phyloP scores from a whole-genome alignment of 2,113 vertebrate genomes.

The Calidris pugnax region DNA sequence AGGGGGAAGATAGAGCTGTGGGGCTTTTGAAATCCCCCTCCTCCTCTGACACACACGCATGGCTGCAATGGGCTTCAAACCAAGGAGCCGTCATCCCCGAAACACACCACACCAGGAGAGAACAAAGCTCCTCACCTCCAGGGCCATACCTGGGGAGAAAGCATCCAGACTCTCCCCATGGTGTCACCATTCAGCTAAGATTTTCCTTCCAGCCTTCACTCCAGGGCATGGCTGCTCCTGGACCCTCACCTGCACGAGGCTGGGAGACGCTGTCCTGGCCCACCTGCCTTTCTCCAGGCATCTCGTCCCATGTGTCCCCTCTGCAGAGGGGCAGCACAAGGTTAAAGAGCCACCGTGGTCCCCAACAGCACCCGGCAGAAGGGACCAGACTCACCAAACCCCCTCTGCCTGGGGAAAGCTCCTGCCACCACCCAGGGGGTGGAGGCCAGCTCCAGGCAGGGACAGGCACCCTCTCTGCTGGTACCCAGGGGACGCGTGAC shows the following conservation, averaged over 20 bases:
- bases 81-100: neutral
- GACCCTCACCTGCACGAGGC: accelerated
- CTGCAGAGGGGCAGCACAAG: neutral
- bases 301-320: neutral
- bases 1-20: accelerated
- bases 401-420: neutral
- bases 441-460: neutral
- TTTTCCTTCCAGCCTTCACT: neutral
- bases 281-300: neutral
- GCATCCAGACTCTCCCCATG: accelerated
- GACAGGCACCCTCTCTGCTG: neutral
- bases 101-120: neutral
- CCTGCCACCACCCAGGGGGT: neutral
- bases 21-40: neutral
- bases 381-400: neutral
- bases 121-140: neutral
- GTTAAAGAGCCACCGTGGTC: accelerated
- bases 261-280: neutral
- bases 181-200: accelerated
- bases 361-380: accelerated
- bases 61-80: neutral
- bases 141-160: neutral
- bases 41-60: neutral
- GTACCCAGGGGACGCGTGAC: neutral
- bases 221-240: neutral